Base-by-base conservation (phyloP, 1,140 invertebrate genomes). In the Palaemon carinicauda region DNA sequence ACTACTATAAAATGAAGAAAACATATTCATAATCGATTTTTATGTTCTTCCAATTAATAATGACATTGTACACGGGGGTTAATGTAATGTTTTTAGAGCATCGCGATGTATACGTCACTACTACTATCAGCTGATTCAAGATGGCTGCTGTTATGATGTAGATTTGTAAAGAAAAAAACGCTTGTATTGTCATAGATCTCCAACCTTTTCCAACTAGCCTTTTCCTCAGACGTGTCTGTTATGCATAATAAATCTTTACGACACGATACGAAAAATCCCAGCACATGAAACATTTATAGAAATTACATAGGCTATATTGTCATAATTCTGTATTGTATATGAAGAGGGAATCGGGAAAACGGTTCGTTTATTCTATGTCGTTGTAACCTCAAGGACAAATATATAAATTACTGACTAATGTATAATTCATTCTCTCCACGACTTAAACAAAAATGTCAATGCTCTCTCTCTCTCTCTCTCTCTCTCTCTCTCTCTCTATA, bases 61-160 rank as follows among this genome's bases (percentile, higher is more conserved):
- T 71, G 65, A 54, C 83, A 86, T 86, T 41, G 83, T 86, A 60
- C 71, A 41, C 71, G 52, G 53, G 77, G 52, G 60, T 54, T 52
- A 56, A 14, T 73, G 53, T 65, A 56, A 78, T 52, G 33, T 41
- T 78, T 78, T 78, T 53, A 78, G 24, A 50, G 82, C 82, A 85
- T 69, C 78, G 56, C 12, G 29, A 65, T 60, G 41, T 31, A 29
- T 31, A 78, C 75, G 82, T 85, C 82, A 85, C 82, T 85, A 75
- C 60, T 56, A 33, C 82, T 52, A 85, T 65, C 82, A 85, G 75
- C 82, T 85, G 82, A 69, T 79, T 52, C 82, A 85, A 85, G 82
- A 85, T 85, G 82, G 82, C 82, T 50, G 29, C 29, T 29, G n/a
- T 29, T 19, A 31, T 24, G 19, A 15, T 73, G 15, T 31, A 24